These are phyloP conservation scores for Macaca mulatta DNA, from an alignment of 2,113 vertebrate species.

Conservation along the genomic window DNA sequence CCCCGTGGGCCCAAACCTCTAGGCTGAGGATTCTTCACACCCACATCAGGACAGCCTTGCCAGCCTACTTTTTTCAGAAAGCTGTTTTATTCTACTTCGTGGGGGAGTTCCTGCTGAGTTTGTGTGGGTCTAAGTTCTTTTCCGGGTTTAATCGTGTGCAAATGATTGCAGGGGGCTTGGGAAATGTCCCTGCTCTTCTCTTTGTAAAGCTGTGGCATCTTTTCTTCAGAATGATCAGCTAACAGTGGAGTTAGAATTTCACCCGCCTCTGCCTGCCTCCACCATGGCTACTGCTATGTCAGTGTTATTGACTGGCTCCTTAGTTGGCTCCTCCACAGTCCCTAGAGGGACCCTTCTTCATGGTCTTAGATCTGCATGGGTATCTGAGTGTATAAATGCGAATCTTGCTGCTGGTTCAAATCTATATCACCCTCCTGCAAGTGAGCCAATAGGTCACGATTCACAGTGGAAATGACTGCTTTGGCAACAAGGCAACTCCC, in stretches of 20 bases:
- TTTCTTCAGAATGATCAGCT: neutral
- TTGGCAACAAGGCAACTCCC: neutral
- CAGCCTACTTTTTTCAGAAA: neutral
- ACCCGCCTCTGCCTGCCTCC: neutral
- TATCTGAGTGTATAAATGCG: neutral
- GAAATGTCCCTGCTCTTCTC: neutral
- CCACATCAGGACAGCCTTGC: neutral
- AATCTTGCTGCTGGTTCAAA: neutral
- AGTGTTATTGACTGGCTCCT: neutral
- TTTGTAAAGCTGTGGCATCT: neutral
- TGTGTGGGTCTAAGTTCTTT: neutral
- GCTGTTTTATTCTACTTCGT: fast-evolving
- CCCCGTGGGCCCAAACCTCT: fast-evolving
- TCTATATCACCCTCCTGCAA: neutral
- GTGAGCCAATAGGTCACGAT: neutral
- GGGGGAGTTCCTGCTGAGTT: neutral
- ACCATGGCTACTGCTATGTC: neutral
- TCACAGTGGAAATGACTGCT: neutral
- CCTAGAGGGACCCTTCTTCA: neutral
- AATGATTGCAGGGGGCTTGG: neutral
- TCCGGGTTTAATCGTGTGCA: neutral
- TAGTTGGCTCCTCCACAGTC: neutral
- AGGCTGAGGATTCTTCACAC: fast-evolving
- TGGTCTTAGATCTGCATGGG: neutral
- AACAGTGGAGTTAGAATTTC: neutral